These are phyloP conservation scores for Xenus cinereus DNA, from an alignment of 2,113 vertebrate genomes.

Conservation along the genomic window DNA sequence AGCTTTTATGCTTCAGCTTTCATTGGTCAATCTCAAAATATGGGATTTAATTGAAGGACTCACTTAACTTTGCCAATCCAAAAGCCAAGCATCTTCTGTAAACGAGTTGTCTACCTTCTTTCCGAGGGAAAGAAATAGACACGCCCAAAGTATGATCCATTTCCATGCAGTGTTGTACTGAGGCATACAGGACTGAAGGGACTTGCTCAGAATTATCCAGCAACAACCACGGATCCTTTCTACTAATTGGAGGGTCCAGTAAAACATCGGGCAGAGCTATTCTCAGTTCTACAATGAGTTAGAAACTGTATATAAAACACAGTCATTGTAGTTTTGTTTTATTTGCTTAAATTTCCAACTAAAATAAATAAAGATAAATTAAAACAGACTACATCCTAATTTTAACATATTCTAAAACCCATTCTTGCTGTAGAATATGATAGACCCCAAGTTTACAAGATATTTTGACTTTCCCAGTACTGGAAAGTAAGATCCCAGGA, in stretches of 20 bases:
- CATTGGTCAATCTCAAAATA: not conserved
- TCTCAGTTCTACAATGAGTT: not conserved
- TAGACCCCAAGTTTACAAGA: not conserved
- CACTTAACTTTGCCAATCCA: not conserved
- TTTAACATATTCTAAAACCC: not conserved
- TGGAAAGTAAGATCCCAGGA: too few relatives aligned
- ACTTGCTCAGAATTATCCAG: not conserved
- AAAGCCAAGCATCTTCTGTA: not conserved
- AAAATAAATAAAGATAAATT: not conserved
- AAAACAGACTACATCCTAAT: not conserved
- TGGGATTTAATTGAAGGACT: not conserved
- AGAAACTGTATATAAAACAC: not conserved
- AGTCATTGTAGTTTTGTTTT: not conserved
- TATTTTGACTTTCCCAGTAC: not conserved
- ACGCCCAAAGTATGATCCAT: not conserved
- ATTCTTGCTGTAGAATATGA: not conserved
- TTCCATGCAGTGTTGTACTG: not conserved
- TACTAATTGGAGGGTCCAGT: not conserved
- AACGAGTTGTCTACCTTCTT: not conserved
- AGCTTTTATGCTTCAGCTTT: not conserved
- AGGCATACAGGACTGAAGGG: not conserved
- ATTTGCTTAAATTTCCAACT: not conserved
- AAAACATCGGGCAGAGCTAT: not conserved
- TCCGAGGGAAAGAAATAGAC: not conserved
- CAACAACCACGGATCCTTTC: not conserved